A percentile compares a stretch with the other conserved stretches of the same genome.
Evolutionary conservation across 2,113 vertebrate species (phyloP).

Genomic region (Heterotis niloticus): DNA sequence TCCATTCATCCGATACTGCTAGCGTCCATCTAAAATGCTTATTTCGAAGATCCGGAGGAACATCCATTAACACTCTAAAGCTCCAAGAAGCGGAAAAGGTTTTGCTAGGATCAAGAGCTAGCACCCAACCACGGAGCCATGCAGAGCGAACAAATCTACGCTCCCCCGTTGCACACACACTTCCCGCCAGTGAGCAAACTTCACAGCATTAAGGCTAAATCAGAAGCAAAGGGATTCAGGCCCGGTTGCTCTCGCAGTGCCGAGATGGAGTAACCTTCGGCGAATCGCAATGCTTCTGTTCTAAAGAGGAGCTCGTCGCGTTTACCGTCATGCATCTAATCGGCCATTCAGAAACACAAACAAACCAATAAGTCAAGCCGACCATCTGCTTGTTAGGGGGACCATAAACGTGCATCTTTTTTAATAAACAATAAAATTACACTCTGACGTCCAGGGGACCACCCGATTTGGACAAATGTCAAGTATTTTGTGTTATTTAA

Average conservation of each 20-base stretch:
- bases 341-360: conserved; percentile 82
- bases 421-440: conserved; percentile 85
- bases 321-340: conserved; percentile 82
- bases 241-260: conserved; percentile 10
- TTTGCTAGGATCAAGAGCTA: too few relatives aligned
- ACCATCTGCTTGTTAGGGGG: conserved; percentile 85
- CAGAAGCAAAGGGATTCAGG: conserved; percentile 13
- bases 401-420: conserved; percentile 83
- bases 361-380: conserved; percentile 72
- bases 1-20: too few relatives aligned
- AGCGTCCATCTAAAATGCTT: too few relatives aligned
- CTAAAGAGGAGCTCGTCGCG: conserved; percentile 81
- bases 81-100: too few relatives aligned
- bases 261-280: conserved; percentile 44
- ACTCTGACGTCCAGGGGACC: conserved; percentile 83
- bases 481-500: conserved; percentile 87
- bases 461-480: conserved; percentile 77
- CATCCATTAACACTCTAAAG: too few relatives aligned
- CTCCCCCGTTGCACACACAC: background rate
- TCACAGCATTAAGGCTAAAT: conserved; percentile 19
- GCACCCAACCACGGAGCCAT: too few relatives aligned
- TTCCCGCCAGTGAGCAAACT: conserved; percentile 10
- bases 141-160: too few relatives aligned
- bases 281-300: conserved; percentile 63
- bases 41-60: too few relatives aligned